phyloP scores from a whole-genome alignment of 1,140 invertebrate species.

The Lepidotrigona ventralis region DNA sequence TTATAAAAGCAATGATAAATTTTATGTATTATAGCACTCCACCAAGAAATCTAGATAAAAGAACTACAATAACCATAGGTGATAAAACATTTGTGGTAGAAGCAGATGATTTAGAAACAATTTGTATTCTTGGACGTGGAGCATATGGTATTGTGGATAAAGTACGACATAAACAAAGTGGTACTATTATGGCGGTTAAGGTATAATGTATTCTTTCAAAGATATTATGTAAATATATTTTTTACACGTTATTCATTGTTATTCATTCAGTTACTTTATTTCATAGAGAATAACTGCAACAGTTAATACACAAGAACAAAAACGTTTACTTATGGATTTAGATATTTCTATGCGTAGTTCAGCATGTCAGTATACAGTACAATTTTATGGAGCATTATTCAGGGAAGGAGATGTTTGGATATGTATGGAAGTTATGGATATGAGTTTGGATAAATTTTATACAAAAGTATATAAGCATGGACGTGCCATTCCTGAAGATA shows the following conservation, averaged over 20 bases:
- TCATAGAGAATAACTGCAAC: conserved; percentile 93
- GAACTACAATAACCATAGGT: conserved; percentile 92
- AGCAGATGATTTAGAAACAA: conserved; percentile 93
- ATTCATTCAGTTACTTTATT: conserved; percentile 11
- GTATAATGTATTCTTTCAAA: conserved; percentile 77
- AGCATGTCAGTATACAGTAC: conserved; percentile 97
- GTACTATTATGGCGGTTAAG: conserved; percentile 97
- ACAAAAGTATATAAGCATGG: conserved; percentile 90
- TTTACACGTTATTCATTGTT: neutral
- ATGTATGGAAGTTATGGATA: conserved; percentile 99
- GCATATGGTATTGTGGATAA: conserved; percentile 98
- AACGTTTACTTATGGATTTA: conserved; percentile 97
- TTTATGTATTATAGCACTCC: conserved; percentile 81
- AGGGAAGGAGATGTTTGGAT: conserved; percentile 99
- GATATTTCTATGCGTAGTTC: conserved; percentile 97
- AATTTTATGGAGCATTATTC: conserved; percentile 98
- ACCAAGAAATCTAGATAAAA: conserved; percentile 91
- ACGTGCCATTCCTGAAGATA: conserved; percentile 93
- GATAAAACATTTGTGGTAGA: conserved; percentile 93
- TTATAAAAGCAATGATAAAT: conserved; percentile 31
- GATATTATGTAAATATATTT: conserved; percentile 14
- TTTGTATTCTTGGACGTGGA: conserved; percentile 94
- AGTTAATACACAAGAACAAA: conserved; percentile 94
- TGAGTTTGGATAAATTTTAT: conserved; percentile 98
- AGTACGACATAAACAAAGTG: conserved; percentile 94